Conservation (phyloP, 2,797 vertebrate genomes). For the Enoplosus armatus region DNA sequence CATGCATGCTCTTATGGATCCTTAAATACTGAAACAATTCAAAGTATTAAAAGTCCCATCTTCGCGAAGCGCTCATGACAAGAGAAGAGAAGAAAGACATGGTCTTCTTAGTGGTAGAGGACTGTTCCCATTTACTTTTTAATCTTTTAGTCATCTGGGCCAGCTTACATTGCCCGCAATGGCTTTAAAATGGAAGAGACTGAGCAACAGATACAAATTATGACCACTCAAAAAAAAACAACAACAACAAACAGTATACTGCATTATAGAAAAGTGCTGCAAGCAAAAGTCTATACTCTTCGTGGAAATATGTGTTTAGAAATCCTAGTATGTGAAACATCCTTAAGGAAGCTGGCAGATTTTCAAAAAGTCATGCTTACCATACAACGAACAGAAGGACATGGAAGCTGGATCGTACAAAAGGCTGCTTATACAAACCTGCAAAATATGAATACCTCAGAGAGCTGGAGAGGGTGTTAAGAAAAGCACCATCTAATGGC, state of each 20-base stretch:
- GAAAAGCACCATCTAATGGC: constrained; percentile 74
- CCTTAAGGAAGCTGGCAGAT: constrained; percentile 51
- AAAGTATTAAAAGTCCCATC: constrained; percentile 34
- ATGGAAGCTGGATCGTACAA: constrained; percentile 47
- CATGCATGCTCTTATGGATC: neutral
- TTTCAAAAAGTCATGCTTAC: constrained; percentile 28
- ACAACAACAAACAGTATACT: neutral
- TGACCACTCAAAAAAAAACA: constrained; percentile 6
- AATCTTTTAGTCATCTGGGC: constrained; percentile 52
- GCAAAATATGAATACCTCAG: constrained; percentile 65
- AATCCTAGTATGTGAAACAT: constrained; percentile 33
- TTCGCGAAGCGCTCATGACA: constrained; percentile 22
- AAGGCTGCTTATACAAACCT: constrained; percentile 54
- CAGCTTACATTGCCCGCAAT: constrained; percentile 18
- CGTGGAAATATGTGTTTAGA: constrained; percentile 16
- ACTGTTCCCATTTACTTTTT: constrained; percentile 56
- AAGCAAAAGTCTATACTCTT: constrained; percentile 5
- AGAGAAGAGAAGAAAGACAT: constrained; percentile 2
- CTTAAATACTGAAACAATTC: constrained; percentile 12
- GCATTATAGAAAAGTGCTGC: constrained; percentile 13
- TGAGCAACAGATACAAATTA: constrained; percentile 41
- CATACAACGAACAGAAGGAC: constrained; percentile 38
- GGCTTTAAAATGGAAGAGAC: constrained; percentile 44
- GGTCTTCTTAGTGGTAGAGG: constrained; percentile 26
- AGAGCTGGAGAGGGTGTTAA: constrained; percentile 67